Percentiles rank a stretch among this genome's conserved stretches.
These are phyloP conservation scores for Adineta ricciae DNA, from an alignment of 2,888 invertebrate species.

Conservation along the genomic window DNA sequence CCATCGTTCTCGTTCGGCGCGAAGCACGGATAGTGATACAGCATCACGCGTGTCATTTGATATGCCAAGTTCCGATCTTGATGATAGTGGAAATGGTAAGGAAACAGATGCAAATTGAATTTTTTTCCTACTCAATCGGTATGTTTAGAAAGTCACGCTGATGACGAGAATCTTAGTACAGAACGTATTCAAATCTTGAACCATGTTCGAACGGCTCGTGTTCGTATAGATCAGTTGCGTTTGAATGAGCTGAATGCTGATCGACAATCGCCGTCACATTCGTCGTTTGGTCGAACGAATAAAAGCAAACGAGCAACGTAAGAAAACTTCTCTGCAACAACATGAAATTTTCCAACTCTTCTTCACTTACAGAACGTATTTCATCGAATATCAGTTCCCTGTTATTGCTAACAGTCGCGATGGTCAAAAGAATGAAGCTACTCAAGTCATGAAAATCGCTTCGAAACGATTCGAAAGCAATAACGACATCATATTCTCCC, in stretches of 20 bases:
- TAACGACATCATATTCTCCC: conserved; percentile 39
- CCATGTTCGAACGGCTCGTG: conserved; percentile 44
- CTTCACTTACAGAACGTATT: conserved; percentile 38
- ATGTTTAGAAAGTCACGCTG: conserved; percentile 4
- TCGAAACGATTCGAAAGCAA: conserved; percentile 38
- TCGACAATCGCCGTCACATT: conserved; percentile 3
- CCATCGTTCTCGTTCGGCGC: neutral
- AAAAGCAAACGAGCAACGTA: neutral
- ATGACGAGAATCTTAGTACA: conserved; percentile 41
- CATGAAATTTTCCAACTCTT: too few species aligned
- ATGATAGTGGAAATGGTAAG: conserved; percentile 23
- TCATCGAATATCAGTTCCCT: conserved; percentile 49
- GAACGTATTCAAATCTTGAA: conserved; percentile 45
- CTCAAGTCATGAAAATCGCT: conserved; percentile 47
- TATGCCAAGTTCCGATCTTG: conserved; percentile 36
- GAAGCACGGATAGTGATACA: conserved; percentile 12
- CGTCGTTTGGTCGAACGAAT: conserved; percentile 17
- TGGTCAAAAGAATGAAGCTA: conserved; percentile 47
- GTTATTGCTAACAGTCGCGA: conserved; percentile 45
- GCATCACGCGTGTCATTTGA: conserved; percentile 45
- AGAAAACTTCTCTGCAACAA: neutral
- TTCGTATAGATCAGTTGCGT: conserved; percentile 41
- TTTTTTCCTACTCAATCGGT: neutral
- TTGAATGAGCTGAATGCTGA: conserved; percentile 34
- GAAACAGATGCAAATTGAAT: neutral